Percentiles rank a stretch among this genome's conserved stretches.
Conservation (phyloP, 2,113 vertebrate species). For the Hystrix brachyura region DNA sequence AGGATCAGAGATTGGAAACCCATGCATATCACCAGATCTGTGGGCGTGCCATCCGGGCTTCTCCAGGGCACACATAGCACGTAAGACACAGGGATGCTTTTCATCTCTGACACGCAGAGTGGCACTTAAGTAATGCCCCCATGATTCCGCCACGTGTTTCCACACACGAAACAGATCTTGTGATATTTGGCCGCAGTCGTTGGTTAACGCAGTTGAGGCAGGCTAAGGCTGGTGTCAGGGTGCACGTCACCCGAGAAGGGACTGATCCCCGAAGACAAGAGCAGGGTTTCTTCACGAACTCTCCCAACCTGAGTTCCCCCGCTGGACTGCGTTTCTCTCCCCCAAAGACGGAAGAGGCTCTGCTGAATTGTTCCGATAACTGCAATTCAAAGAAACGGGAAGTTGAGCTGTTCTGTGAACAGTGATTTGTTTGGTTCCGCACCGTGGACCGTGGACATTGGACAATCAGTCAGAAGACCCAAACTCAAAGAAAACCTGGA, state of each 20-base stretch:
- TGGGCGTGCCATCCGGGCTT: conserved; percentile 59
- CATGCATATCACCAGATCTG: conserved; percentile 89
- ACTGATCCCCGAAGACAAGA: conserved; percentile 85
- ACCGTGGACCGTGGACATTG: conserved; percentile 86
- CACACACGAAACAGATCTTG: conserved; percentile 87
- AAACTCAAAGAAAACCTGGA: conserved; percentile 72
- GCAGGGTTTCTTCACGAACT: conserved; percentile 71
- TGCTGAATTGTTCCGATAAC: conserved; percentile 85
- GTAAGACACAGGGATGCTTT: conserved; percentile 4
- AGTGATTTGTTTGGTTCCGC: conserved; percentile 78
- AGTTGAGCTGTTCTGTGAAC: conserved; percentile 84
- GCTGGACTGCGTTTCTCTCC: conserved; percentile 79
- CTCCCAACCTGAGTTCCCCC: conserved; percentile 74
- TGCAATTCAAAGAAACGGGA: conserved; percentile 79
- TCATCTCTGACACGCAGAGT: background rate
- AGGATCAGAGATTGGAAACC: conserved; percentile 91
- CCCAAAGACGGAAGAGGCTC: conserved; percentile 84
- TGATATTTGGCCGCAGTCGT: conserved; percentile 82
- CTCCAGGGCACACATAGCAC: conserved; percentile 49
- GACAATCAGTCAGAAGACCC: conserved; percentile 85
- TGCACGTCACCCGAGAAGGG: conserved; percentile 52
- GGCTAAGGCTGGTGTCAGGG: conserved; percentile 75
- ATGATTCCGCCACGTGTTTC: conserved; percentile 70
- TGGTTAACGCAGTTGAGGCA: conserved; percentile 74
- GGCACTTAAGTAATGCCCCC: conserved; percentile 57